phyloP scores from a whole-genome alignment of 2,888 invertebrate genomes.

The Parasteatoda lunata region DNA sequence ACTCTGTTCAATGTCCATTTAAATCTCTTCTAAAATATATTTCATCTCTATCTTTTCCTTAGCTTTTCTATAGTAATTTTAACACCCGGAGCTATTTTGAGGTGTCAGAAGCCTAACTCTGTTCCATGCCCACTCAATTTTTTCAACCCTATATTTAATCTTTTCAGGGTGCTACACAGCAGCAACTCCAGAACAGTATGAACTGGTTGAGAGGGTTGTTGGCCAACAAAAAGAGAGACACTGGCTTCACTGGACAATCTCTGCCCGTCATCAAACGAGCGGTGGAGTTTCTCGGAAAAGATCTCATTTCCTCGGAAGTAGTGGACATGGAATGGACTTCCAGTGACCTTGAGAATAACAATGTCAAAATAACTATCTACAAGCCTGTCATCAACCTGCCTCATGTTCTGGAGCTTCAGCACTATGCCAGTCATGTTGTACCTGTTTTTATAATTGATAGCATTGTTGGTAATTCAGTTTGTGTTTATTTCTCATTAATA shows the following conservation, averaged over 20 bases:
- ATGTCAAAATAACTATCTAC: slow-evolving; percentile 75
- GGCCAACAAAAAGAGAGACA: slow-evolving; percentile 79
- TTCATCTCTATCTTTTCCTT: too few species aligned
- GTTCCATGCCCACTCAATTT: too few species aligned
- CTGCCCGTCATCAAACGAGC: slow-evolving; percentile 85
- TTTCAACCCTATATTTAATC: too few species aligned
- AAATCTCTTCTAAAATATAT: too few species aligned
- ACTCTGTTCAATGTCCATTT: too few species aligned
- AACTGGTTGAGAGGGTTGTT: slow-evolving; percentile 78
- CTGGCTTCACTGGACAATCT: slow-evolving; percentile 86
- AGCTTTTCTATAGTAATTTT: too few species aligned
- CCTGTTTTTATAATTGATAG: slow-evolving; percentile 89
- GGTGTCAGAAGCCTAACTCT: too few species aligned
- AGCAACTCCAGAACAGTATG: slow-evolving; percentile 80
- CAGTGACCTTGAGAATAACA: slow-evolving; percentile 71
- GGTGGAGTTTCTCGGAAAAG: slow-evolving; percentile 84
- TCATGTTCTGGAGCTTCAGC: slow-evolving; percentile 89
- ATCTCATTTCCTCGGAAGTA: slow-evolving; percentile 79
- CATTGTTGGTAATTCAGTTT: slow-evolving; percentile 80
- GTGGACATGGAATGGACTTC: slow-evolving; percentile 76
- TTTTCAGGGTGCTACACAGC: slow-evolving; percentile 79
- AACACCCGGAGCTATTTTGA: too few species aligned
- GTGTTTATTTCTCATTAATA: background rate
- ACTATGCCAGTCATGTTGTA: slow-evolving; percentile 88
- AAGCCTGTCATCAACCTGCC: slow-evolving; percentile 83